phyloP scores from a whole-genome alignment of 2,888 invertebrate species.

The Parnassius glacialis region DNA sequence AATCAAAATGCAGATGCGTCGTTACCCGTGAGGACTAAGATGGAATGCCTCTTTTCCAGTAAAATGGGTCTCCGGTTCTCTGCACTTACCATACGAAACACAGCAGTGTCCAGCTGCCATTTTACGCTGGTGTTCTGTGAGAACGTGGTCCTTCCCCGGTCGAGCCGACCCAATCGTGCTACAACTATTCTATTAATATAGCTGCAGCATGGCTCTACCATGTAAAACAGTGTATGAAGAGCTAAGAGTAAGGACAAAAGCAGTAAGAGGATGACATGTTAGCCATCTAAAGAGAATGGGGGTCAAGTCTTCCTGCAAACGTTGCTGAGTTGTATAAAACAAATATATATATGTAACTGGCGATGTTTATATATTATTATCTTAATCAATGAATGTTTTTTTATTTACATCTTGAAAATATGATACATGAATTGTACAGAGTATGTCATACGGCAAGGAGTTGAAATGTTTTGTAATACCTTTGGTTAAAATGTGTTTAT shows the following conservation, averaged over 20 bases:
- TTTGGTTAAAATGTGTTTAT: neutral
- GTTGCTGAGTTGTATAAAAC: neutral
- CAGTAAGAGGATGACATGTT: neutral
- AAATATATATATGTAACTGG: neutral
- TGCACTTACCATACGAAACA: too few species aligned
- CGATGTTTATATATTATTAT: conserved; percentile 9
- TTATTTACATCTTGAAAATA: conserved; percentile 4
- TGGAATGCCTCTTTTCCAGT: too few species aligned
- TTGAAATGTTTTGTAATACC: neutral
- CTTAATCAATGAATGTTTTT: conserved; percentile 5
- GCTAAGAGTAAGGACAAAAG: neutral
- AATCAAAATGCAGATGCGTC: too few species aligned
- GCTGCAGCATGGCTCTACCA: too few species aligned
- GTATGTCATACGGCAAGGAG: neutral
- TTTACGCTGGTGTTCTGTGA: too few species aligned
- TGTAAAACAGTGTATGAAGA: neutral
- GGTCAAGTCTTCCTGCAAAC: conserved; percentile 11
- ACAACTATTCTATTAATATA: too few species aligned
- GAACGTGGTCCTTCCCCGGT: too few species aligned
- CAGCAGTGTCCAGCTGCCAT: too few species aligned
- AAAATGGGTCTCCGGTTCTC: too few species aligned
- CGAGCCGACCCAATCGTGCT: too few species aligned
- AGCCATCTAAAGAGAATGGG: neutral
- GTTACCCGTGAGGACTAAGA: too few species aligned
- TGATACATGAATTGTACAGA: neutral